Base-by-base conservation (phyloP, 2,888 invertebrate species). In the Dascillus cervinus region DNA sequence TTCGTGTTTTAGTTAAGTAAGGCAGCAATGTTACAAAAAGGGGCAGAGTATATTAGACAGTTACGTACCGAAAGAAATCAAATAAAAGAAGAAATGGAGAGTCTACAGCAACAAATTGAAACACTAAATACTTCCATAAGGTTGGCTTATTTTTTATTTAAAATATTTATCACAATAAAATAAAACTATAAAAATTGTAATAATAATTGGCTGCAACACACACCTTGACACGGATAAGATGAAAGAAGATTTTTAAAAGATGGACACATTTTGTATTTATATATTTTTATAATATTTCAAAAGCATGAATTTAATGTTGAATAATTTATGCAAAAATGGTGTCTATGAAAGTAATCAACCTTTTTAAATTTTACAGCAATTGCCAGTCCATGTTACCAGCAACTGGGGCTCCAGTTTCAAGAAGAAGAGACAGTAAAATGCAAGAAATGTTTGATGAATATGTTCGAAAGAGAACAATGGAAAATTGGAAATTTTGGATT, bases 401-500 rank as follows among this genome's bases (percentile, higher is more conserved):
- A 32, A 94, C 92, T 42, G 95, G 95, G 38, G 94, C 90, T 37
- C 94, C 94, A 2, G 85, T 95, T 40, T 87, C 90, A 10, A 76
- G 91, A 46, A 88, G 90, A 55, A 77, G 89, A 50, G 86, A 85
- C 19, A 88, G 84, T 55, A 86, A 88, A 57, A 84, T 95, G 75
- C 84, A 85, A 50, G 91, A 92, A 66, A 83, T 94, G 79, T 95
- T 91, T 66, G 86, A 90, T 48, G 81, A 88, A 15, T 94, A 94
- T 69, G 89, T 96, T 24, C 76, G 82, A 46, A 77, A 73, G 50
- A 72, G 91, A 37, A 94, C 94, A 10, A 73, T 82, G 60, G 82
- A 83, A 56, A 91, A 92, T 67, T 96, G 95, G 95, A 95, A 92
- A 70, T 96, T 94, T 70, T 96, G 94, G 92, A 90, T 96, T 71